Conservation (phyloP, 1,140 invertebrate genomes). For the Pogonus chalceus region DNA sequence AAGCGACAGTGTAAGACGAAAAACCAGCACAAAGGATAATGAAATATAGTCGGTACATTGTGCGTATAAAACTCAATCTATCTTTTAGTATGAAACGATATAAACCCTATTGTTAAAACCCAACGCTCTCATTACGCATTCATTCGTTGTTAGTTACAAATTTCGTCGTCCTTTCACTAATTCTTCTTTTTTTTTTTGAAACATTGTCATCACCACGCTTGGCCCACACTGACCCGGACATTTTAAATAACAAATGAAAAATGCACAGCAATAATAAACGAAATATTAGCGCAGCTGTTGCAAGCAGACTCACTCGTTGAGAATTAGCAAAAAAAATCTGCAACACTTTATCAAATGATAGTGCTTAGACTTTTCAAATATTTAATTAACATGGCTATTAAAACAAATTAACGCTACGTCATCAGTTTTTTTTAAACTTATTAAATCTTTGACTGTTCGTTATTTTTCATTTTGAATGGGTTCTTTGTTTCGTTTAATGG, state of each 20-base stretch:
- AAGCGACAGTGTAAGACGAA: not conserved
- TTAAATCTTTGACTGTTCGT: not conserved
- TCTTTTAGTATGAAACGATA: not conserved
- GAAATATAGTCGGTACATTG: not conserved
- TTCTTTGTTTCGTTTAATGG: not conserved
- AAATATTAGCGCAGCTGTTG: not conserved
- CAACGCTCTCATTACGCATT: not conserved
- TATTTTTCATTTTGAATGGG: not conserved
- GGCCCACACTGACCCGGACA: not conserved
- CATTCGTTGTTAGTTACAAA: conserved; percentile 1
- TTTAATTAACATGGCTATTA: not conserved
- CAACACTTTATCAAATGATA: not conserved
- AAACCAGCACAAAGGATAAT: not conserved
- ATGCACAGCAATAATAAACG: not conserved
- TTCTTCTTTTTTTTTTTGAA: not conserved
- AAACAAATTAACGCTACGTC: not conserved
- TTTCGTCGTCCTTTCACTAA: not conserved
- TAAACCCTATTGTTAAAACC: not conserved
- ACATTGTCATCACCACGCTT: not conserved
- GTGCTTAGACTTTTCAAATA: not conserved
- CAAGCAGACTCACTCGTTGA: not conserved
- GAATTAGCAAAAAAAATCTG: not conserved
- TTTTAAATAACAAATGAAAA: conserved; percentile 3
- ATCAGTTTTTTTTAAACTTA: not conserved
- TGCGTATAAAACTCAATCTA: not conserved